Evolutionary conservation across 2,797 vertebrate genomes (phyloP), one percentile per base, ranked within the genome.

Genomic region (Clangula hyemalis): DNA sequence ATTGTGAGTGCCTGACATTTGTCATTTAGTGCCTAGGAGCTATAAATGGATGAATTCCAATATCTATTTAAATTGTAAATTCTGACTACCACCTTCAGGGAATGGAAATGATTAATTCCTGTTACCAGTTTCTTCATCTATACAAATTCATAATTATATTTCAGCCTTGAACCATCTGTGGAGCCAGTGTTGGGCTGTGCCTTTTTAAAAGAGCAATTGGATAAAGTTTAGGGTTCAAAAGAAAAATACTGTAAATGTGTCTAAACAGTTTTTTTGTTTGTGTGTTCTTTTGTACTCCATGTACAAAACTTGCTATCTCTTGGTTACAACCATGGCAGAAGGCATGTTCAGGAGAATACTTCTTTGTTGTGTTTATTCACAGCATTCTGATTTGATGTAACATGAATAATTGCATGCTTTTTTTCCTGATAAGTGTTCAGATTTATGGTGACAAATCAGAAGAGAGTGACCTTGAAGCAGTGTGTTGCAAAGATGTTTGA

Each of bases 351-450:
- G 22, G 34, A 79, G 56, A 71, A 61, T 86, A 72, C 4, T 91
- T 80, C 10, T 85, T 32, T 49, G 62, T 74, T 83, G 11, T 68
- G 21, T 84, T 91, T 84, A 25, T 82, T 85, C 34, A 32, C 45
- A 56, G 39, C 14, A 61, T n/a, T 47, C 36, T 87, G 38, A 53
- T 53, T 93, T 89, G 36, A 53, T 61, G 13, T 39, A 76, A 49
- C 22, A 54, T 75, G 62, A 93, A 84, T 38, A 88, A 80, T 83
- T 53, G 47, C 2, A 4, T 10, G 0, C 0, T 6, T 45, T 80
- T 94, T 73, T n/a, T 8, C 8, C 25, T 95, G 51, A 77, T 70
- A 93, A 89, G 56, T 94, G 41, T 79, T 87, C 85, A 64, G 73
- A 73, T 16, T 72, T 41, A 27, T 0, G 4, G 7, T 58, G 47